Evolutionary conservation across 2,113 vertebrate species (phyloP).

Genomic region (Fulica atra): DNA sequence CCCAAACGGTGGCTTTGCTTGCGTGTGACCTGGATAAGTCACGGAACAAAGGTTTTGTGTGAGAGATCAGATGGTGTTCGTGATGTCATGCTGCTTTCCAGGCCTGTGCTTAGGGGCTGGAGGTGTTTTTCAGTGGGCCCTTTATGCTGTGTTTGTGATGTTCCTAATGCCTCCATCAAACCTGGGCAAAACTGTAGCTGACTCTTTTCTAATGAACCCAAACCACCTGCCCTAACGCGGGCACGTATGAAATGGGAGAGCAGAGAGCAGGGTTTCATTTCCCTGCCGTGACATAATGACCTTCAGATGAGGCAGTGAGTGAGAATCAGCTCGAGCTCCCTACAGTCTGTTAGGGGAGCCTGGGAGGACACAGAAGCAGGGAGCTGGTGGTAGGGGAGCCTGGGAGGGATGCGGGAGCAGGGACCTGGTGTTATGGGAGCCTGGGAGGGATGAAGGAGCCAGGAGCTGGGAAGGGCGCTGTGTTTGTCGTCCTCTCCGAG

Average conservation of each 20-base stretch:
- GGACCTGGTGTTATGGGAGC: not conserved
- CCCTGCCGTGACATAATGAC: not conserved
- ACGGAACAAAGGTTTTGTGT: not conserved
- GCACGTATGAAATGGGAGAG: not conserved
- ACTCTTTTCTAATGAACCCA: not conserved
- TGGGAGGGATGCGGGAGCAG: no score
- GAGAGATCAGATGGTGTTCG: not conserved
- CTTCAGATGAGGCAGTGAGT: not conserved
- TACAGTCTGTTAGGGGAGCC: not conserved
- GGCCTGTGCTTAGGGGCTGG: not conserved
- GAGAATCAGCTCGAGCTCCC: not conserved
- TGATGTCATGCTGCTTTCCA: not conserved
- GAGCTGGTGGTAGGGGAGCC: no score
- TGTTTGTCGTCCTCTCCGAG: accelerated
- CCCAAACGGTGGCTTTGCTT: not conserved
- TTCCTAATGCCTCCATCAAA: not conserved
- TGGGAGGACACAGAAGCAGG: no score
- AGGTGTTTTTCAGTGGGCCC: not conserved
- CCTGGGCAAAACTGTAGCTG: not conserved
- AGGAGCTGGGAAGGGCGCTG: not conserved
- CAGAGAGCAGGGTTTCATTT: not conserved
- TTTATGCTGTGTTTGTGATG: not conserved
- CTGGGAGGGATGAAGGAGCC: accelerated
- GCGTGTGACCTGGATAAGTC: not conserved
- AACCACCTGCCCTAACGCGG: not conserved